Evolutionary conservation across 2,113 vertebrate species (phyloP), one percentile per base, ranked within the genome.

Genomic region (Halcyon malimbica): DNA sequence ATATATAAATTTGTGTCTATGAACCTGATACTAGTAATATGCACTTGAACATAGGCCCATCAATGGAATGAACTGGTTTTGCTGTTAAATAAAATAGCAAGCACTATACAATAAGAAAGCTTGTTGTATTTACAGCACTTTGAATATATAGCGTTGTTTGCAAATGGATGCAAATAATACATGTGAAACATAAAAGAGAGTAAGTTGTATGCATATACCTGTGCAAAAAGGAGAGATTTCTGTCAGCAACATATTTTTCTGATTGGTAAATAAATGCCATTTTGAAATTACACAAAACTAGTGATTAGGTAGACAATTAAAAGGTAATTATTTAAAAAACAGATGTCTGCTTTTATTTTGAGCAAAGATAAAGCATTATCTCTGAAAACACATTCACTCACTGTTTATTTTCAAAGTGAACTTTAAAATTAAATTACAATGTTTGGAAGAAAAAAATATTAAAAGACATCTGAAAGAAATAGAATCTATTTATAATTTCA

Each of bases 391-490:
- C 53, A 67, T 70, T 89, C 54, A 80, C 87, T 75, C 94, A 89
- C 91, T 89, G 59, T 89, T 83, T 87, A 76, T 92, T 94, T 96
- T 94, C 77, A 95, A 96, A 94, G 86, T 48, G 51, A 89, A 90
- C 33, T 68, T 92, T 56, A 93, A 96, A 95, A 97, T 96, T 93
- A 91, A 92, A 94, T 93, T 92, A 93, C 77, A 62, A 28, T 50
- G 37, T 84, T 94, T 87, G 63, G 51, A 91, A 91, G 54, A 54
- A 87, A 62, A 90, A 92, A 92, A 90, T 77, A 28, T 28, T 42
- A 87, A 93, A 85, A 69, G 44, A 81, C 90, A 96, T 96, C 85
- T 96, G 96, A 96, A 96, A 94, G 85, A 74, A 96, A 97, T 96
- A 94, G 50, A 89, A 87, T 73, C 69, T 92, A 89, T 95, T 95